Evolutionary conservation across 2,797 vertebrate genomes (phyloP), one percentile per base, ranked within the genome.

Genomic region (Acanthiza pusilla): DNA sequence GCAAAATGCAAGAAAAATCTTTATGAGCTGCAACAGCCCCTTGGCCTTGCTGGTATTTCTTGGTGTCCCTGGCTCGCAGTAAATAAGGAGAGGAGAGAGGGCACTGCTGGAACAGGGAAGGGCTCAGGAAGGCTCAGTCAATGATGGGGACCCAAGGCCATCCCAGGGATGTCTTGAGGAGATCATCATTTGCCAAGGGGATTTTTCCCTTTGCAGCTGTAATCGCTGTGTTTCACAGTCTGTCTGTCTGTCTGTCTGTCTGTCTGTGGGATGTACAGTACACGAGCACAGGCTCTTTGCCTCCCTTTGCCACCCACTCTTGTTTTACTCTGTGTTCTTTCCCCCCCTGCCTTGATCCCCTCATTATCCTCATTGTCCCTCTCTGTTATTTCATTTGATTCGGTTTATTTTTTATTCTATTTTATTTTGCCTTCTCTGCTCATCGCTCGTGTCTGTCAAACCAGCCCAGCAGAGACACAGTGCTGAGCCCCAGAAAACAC

Each of bases 51-150:
- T 34, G 74, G 2, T 34, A 13, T 76, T 68, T 72, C 74, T 75
- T 0, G 0, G 5, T 42, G 62, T 55, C 19, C 34, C 34, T 51
- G 70, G 19, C 34, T 81, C 5, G 0, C 1, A 5, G 61, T 54
- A 15, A 80, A 29, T 50, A 3, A 68, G 57, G 72, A 3, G 4
- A 55, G 79, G 65, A 18, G 30, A 27, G 80, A 50, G 45, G 32
- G 62, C 72, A 14, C 23, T 51, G 57, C 40, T 32, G 36, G 45
- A 50, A 2, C 19, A 16, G 82, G 72, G 65, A 11, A 45, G 13
- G 26, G 72, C 47, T 32, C 16, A 16, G 65, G 47, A 26, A 30
- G 26, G 45, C 55, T 82, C 58, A 34, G 47, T 3, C 11, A 3
- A 4, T 1, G 45, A 20, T 3, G 3, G 32, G 81, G 18, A 61